Conservation (phyloP, 2,797 vertebrate genomes). For the Hypotaenidia philippensis region DNA sequence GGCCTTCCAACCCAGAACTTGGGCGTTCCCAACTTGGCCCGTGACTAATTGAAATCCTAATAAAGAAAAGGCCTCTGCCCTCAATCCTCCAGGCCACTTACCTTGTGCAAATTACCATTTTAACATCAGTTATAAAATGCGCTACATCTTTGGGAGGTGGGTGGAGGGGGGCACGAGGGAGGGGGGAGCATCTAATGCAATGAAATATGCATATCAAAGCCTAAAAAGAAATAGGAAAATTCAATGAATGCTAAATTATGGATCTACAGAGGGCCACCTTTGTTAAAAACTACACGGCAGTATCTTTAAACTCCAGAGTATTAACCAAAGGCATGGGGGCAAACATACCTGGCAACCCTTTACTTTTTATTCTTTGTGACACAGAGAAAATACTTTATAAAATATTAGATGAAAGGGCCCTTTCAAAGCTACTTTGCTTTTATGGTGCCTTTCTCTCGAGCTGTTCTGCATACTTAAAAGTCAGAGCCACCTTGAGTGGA, state of each 20-base stretch:
- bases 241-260: slow-evolving; percentile 80
- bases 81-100: slow-evolving; percentile 69
- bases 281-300: slow-evolving; percentile 62
- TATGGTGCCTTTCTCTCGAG: slow-evolving; percentile 65
- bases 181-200: slow-evolving; percentile 64
- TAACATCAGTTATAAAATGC: slow-evolving; percentile 78
- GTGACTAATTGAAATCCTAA: slow-evolving; percentile 78
- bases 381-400: slow-evolving; percentile 73
- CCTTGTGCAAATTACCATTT: slow-evolving; percentile 80
- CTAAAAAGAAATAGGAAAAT: slow-evolving; percentile 63
- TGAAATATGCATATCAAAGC: slow-evolving; percentile 82
- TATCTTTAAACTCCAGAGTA: slow-evolving; percentile 78
- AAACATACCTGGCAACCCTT: slow-evolving; percentile 75
- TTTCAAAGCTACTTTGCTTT: slow-evolving; percentile 77
- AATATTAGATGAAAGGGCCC: slow-evolving; percentile 77
- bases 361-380: slow-evolving; percentile 73
- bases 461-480: slow-evolving; percentile 82
- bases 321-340: slow-evolving; percentile 72
- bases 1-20: slow-evolving; percentile 24
- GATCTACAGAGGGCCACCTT: slow-evolving; percentile 71
- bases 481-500: slow-evolving; percentile 78
- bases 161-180: slow-evolving; percentile 27
- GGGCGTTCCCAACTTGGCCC: slow-evolving; percentile 67
- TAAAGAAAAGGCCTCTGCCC: slow-evolving; percentile 76
- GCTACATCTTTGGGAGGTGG: slow-evolving; percentile 70